These are phyloP conservation scores for Rhineura floridana DNA, from an alignment of 2,113 vertebrate species.

Conservation along the genomic window DNA sequence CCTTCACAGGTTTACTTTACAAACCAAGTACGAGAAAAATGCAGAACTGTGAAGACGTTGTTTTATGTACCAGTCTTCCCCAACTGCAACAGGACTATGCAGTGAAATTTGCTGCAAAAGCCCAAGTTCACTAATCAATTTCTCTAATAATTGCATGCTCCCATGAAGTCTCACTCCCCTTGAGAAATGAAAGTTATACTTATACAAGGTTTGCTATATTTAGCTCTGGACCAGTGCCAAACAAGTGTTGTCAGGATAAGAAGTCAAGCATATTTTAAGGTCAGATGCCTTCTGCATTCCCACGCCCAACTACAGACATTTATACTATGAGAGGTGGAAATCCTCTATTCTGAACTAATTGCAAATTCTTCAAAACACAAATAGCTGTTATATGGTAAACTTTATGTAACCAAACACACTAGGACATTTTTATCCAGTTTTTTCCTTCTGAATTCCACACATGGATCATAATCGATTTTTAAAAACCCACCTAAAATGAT, in stretches of 20 bases:
- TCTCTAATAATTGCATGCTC: background rate
- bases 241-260: slow-evolving; percentile 36
- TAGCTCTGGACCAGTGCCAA: slow-evolving; percentile 59
- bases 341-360: slow-evolving; percentile 11
- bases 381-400: background rate
- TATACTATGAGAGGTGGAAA: slow-evolving; percentile 22
- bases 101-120: background rate
- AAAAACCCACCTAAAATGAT: background rate
- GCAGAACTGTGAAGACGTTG: background rate
- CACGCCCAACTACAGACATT: slow-evolving; percentile 28
- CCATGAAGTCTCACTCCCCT: background rate
- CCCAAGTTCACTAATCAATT: background rate
- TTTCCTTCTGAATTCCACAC: background rate
- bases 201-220: slow-evolving; percentile 54
- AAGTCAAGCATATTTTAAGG: slow-evolving; percentile 57
- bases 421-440: background rate
- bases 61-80: background rate
- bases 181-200: slow-evolving; percentile 6
- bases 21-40: background rate
- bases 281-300: slow-evolving; percentile 57
- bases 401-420: background rate
- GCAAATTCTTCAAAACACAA: background rate
- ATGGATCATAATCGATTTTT: background rate
- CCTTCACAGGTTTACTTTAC: background rate
- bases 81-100: background rate